Evolutionary conservation across 92 coral and sea anemone species (phyloP).

Genomic region (Siderastrea radians): DNA sequence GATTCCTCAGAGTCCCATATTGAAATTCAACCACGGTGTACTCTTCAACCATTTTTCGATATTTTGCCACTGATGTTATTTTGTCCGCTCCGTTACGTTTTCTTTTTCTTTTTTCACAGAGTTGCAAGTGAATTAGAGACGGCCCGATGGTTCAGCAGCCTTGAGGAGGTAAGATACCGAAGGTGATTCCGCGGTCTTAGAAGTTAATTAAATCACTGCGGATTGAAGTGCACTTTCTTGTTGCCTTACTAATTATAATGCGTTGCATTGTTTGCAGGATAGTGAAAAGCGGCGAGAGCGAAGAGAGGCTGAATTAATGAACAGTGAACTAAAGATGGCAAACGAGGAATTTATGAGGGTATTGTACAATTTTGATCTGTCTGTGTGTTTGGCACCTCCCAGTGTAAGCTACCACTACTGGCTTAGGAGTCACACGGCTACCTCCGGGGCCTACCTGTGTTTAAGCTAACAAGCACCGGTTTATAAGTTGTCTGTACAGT

Average conservation of each 20-base stretch:
- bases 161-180: slow-evolving; percentile 62
- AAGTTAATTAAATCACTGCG: no score
- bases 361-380: background rate
- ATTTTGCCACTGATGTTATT: background rate
- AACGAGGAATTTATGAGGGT: slow-evolving; percentile 65
- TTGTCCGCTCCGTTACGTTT: background rate
- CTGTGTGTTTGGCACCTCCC: background rate
- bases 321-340: slow-evolving; percentile 66
- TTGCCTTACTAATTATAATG: background rate
- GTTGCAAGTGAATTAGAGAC: slow-evolving; percentile 65
- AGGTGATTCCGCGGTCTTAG: background rate
- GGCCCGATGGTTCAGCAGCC: slow-evolving; percentile 68
- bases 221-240: no score
- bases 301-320: slow-evolving; percentile 31
- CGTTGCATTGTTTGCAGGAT: slow-evolving; percentile 35
- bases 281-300: slow-evolving; percentile 58
- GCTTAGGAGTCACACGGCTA: no score
- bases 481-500: no score
- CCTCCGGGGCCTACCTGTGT: no score
- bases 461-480: no score
- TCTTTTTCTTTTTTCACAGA: slow-evolving; percentile 24
- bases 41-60: no score
- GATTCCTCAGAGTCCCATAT: no score
- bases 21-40: no score
- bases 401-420: background rate